phyloP scores from a whole-genome alignment of 2,888 invertebrate species.

The Amiota minor region DNA sequence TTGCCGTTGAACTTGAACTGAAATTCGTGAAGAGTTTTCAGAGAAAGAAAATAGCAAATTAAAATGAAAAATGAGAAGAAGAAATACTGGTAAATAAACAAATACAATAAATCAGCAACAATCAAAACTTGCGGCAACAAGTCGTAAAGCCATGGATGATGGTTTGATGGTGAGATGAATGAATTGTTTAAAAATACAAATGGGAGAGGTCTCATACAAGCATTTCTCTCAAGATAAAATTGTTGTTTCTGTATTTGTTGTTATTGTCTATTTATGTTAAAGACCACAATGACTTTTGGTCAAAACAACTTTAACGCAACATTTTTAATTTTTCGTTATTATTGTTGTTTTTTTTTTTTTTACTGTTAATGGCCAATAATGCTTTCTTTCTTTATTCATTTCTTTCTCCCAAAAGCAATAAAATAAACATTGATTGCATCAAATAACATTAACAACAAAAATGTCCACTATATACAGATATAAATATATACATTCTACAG shows the following conservation, averaged over 20 bases:
- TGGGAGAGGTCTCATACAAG: neutral
- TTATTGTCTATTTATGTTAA: conserved; percentile 25
- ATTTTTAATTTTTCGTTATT: conserved; percentile 15
- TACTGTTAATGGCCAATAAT: conserved; percentile 1
- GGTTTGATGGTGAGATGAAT: too few species aligned
- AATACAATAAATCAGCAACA: conserved; percentile 28
- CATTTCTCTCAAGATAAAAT: too few species aligned
- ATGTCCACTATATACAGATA: neutral
- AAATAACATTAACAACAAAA: neutral
- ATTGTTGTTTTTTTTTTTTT: neutral
- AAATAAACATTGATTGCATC: neutral
- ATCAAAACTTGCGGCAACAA: conserved; percentile 26
- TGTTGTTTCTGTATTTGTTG: conserved; percentile 4
- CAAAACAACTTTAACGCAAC: neutral
- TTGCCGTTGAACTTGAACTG: conserved; percentile 57
- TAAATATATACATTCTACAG: neutral
- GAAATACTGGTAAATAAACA: conserved; percentile 23
- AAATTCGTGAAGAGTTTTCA: conserved; percentile 17
- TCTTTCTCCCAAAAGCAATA: too few species aligned
- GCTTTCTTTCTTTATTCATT: neutral
- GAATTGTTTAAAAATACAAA: neutral
- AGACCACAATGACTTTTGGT: conserved; percentile 37
- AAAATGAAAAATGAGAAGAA: conserved; percentile 35
- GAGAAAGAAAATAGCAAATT: conserved; percentile 30
- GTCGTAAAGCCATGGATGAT: neutral